Evolutionary conservation across 2,113 vertebrate genomes (phyloP).

Genomic region (Felis catus): F.catus_Fca126_mat1.0 CM031412.1:214763001-214763500

Average conservation of each 20-base stretch:
- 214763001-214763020: neutral
- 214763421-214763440: neutral
- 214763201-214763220: constrained; percentile 92
- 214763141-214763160: neutral
- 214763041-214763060: neutral
- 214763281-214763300: neutral
- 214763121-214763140: neutral
- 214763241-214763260: constrained; percentile 91
- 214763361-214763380: neutral
- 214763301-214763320: neutral
- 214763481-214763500: neutral
- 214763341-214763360: neutral
- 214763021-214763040: neutral
- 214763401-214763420: neutral
- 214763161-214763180: neutral
- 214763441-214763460: neutral
- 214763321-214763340: neutral
- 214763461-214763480: neutral
- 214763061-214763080: neutral
- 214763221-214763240: constrained; percentile 91
- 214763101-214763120: neutral
- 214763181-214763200: neutral
- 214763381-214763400: neutral
- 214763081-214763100: neutral
- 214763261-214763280: constrained; percentile 90